These are phyloP conservation scores for Rhineura floridana DNA, from an alignment of 2,113 vertebrate species.

Conservation along the genomic window DNA sequence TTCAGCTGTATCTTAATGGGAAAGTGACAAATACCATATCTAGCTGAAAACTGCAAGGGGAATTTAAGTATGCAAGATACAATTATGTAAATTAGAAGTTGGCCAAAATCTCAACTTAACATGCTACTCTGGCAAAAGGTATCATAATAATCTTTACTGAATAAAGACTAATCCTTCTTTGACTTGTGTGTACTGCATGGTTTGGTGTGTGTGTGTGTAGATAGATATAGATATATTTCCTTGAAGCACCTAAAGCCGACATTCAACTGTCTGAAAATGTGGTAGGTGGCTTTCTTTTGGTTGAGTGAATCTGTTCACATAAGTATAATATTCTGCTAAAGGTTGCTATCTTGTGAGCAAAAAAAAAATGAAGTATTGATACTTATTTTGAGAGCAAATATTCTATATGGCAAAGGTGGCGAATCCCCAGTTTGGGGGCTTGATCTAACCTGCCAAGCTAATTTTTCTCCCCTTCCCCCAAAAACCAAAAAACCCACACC, in stretches of 20 bases:
- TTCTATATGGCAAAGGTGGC: no score
- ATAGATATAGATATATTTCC: no score
- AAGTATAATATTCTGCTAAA: neutral
- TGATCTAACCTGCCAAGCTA: no score
- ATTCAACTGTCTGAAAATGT: slow-evolving; percentile 6
- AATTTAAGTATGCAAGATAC: neutral
- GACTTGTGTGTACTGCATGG: neutral
- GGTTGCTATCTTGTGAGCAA: slow-evolving; percentile 23
- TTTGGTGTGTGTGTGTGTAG: neutral
- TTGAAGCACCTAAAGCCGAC: neutral
- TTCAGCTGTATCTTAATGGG: slow-evolving; percentile 25
- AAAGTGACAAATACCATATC: neutral
- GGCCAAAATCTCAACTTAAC: neutral
- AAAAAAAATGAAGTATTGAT: neutral
- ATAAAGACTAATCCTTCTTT: slow-evolving; percentile 1
- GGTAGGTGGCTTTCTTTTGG: neutral
- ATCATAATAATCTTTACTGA: neutral
- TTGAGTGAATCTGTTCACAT: neutral
- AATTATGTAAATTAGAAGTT: slow-evolving; percentile 23
- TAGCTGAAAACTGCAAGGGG: neutral
- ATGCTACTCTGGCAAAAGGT: neutral
- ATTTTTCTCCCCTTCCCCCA: no score
- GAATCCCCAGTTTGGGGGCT: no score
- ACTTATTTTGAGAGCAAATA: neutral
- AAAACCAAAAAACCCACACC: neutral